phyloP scores from a whole-genome alignment of 2,888 invertebrate genomes.

The Microplitis manilae region DNA sequence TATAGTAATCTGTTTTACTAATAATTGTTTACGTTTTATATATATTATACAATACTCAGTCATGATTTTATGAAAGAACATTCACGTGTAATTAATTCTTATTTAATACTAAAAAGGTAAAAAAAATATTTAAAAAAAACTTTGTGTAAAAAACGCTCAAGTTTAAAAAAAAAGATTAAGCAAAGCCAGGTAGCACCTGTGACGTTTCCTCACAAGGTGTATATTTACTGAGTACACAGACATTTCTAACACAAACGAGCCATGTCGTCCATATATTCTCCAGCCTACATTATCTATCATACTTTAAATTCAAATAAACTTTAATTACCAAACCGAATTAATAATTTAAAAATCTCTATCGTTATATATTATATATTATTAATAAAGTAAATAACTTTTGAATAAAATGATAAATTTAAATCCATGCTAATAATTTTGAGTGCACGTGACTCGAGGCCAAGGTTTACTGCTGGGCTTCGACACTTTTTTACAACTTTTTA shows the following conservation, averaged over 20 bases:
- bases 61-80: conserved; percentile 3
- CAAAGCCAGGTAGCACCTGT: conserved; percentile 25
- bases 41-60: not conserved
- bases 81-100: not conserved
- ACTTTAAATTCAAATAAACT: not conserved
- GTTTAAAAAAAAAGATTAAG: not conserved
- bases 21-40: not conserved
- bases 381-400: conserved; percentile 6
- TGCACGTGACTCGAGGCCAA: conserved; percentile 52
- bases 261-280: conserved; percentile 4
- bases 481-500: conserved; percentile 17
- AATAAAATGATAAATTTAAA: conserved; percentile 34
- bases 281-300: not conserved
- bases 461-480: conserved; percentile 43
- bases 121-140: not conserved
- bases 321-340: not conserved
- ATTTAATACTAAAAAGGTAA: not conserved
- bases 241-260: not conserved
- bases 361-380: not conserved
- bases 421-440: conserved; percentile 17
- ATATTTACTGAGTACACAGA: conserved; percentile 27
- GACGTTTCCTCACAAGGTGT: conserved; percentile 25
- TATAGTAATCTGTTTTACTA: not conserved
- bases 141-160: not conserved
- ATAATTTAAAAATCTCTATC: not conserved